These are phyloP conservation scores for Seira ritae DNA, from an alignment of 2,888 invertebrate genomes.

Conservation along the genomic window DNA sequence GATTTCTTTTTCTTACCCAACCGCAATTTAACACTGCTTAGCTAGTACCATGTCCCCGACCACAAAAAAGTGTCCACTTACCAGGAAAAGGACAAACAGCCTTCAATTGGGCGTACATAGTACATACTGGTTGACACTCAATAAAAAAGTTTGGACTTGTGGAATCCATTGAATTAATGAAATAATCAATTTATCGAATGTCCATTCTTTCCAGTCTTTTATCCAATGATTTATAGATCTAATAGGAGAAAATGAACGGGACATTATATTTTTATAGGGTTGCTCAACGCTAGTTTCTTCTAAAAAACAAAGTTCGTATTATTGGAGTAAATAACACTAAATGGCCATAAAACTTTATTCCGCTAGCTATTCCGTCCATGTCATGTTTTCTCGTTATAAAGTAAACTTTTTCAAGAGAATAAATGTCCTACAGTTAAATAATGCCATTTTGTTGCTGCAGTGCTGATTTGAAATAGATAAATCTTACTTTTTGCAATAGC, in stretches of 20 bases:
- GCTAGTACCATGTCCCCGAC: not conserved
- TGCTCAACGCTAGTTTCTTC: no score
- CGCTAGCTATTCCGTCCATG: no score
- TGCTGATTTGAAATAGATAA: conserved; percentile 42
- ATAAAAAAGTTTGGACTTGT: conserved; percentile 7
- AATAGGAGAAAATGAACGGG: not conserved
- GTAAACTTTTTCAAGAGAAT: no score
- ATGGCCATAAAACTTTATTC: no score
- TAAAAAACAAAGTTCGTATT: no score
- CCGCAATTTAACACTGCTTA: not conserved
- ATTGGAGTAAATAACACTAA: no score
- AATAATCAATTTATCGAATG: conserved; percentile 7
- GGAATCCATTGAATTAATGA: conserved; percentile 6
- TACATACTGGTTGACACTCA: not conserved
- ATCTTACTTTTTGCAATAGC: conserved; percentile 15
- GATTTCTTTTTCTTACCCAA: not conserved
- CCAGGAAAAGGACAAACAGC: not conserved
- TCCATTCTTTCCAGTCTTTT: not conserved
- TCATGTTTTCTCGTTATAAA: no score
- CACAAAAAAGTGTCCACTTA: not conserved
- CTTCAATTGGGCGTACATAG: not conserved
- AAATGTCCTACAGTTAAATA: no score
- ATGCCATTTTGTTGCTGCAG: no score
- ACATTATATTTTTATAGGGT: no score
- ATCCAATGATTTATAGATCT: not conserved